These are phyloP conservation scores for Oncorhynchus tshawytscha DNA, from an alignment of 2,113 vertebrate species.

Conservation along the genomic window DNA sequence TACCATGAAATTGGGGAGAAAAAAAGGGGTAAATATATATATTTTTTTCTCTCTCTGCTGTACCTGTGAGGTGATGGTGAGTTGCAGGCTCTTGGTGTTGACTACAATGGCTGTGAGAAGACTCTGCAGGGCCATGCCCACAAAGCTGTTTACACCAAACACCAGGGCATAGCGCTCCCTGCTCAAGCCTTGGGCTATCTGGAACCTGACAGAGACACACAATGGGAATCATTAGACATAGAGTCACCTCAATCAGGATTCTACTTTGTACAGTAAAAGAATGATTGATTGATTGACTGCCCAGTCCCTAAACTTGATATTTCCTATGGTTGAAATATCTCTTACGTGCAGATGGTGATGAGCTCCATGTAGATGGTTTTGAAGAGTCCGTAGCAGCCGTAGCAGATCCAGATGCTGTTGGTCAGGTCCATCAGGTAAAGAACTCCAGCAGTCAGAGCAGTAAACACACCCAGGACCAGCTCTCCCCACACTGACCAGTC, in stretches of 20 bases:
- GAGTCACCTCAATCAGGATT: slow-evolving; percentile 18
- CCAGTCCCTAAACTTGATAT: too few relatives aligned
- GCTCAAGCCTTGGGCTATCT: slow-evolving; percentile 79
- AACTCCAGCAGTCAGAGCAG: background rate
- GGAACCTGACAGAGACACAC: slow-evolving; percentile 63
- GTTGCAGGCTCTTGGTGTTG: slow-evolving; percentile 75
- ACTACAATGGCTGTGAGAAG: slow-evolving; percentile 80
- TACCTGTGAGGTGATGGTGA: slow-evolving; percentile 73
- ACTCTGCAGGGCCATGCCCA: slow-evolving; percentile 76
- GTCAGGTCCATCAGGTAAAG: background rate
- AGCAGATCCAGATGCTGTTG: background rate
- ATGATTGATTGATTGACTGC: too few relatives aligned
- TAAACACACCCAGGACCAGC: background rate
- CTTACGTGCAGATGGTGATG: slow-evolving; percentile 4
- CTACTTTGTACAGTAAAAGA: too few relatives aligned
- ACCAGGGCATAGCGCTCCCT: slow-evolving; percentile 82
- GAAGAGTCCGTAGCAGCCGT: background rate
- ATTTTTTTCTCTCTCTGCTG: too few relatives aligned
- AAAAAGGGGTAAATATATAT: too few relatives aligned
- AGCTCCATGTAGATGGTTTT: background rate
- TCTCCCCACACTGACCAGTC: slow-evolving; percentile 1
- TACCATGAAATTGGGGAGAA: too few relatives aligned
- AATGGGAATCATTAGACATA: slow-evolving; percentile 28
- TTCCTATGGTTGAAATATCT: too few relatives aligned
- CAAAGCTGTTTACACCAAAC: slow-evolving; percentile 83